phyloP scores from a whole-genome alignment of 2,888 invertebrate species.

The Conomelus anceps region DNA sequence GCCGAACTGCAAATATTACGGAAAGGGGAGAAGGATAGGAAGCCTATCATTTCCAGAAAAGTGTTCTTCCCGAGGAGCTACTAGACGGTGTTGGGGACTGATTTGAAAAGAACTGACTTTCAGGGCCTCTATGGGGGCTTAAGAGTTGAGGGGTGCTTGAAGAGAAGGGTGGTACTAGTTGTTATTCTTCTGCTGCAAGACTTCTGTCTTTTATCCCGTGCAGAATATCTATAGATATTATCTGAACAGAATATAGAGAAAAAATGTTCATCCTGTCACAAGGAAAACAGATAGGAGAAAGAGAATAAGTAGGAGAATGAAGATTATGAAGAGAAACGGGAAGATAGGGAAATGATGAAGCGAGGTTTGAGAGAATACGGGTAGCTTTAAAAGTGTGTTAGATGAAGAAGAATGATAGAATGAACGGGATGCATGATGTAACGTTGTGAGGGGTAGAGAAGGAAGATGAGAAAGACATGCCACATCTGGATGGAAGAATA shows the following conservation, averaged over 20 bases:
- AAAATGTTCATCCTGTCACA: neutral
- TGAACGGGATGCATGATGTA: neutral
- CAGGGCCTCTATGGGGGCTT: neutral
- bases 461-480: neutral
- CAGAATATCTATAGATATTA: neutral
- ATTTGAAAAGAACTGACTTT: neutral
- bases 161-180: neutral
- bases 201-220: neutral
- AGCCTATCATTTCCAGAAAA: neutral
- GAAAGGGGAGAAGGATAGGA: neutral
- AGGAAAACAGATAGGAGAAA: neutral
- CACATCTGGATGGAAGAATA: neutral
- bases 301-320: neutral
- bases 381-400: neutral
- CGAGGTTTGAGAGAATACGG: neutral
- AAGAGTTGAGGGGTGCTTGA: neutral
- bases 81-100: neutral
- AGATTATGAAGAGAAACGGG: neutral
- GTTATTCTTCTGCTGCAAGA: neutral
- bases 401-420: too few species aligned
- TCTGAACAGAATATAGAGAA: neutral
- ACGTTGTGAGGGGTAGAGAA: neutral
- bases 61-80: neutral
- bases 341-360: neutral
- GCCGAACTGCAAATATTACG: neutral